Conservation (phyloP, 2,888 invertebrate genomes). For the Fragum whitleyi region DNA sequence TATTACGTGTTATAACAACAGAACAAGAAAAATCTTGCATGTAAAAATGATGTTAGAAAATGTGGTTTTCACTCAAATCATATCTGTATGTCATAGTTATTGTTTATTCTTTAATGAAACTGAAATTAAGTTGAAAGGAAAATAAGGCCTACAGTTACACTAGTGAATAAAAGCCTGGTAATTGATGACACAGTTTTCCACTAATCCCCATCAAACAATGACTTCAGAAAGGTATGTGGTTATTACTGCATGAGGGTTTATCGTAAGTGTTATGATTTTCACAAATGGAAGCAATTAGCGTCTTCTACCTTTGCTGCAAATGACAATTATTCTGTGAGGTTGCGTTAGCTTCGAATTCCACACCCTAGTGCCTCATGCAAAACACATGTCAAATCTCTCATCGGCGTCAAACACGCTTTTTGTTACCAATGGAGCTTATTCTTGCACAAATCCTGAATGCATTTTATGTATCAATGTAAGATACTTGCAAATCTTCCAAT, state of each 20-base stretch:
- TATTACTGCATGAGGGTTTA: not conserved
- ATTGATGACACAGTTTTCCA: not conserved
- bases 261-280: conserved; percentile 8
- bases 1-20: too few relatives aligned
- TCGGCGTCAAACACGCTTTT: conserved; percentile 5
- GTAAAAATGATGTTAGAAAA: too few relatives aligned
- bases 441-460: not conserved
- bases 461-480: too few relatives aligned
- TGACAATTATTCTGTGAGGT: conserved; percentile 13
- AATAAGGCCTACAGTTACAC: too few relatives aligned
- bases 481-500: too few relatives aligned
- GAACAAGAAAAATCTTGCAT: too few relatives aligned
- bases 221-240: not conserved
- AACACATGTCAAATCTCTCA: conserved; percentile 15
- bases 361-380: conserved; percentile 11
- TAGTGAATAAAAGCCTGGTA: not conserved
- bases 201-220: not conserved
- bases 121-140: too few relatives aligned
- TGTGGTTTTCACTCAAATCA: too few relatives aligned
- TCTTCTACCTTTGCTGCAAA: not conserved
- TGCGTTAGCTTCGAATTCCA: conserved; percentile 23
- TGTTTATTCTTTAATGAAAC: too few relatives aligned
- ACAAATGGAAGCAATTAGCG: conserved; percentile 17
- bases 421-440: not conserved
- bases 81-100: too few relatives aligned